Base-by-base conservation (phyloP, 2,797 vertebrate genomes). In the Coracias cyanogaster region DNA sequence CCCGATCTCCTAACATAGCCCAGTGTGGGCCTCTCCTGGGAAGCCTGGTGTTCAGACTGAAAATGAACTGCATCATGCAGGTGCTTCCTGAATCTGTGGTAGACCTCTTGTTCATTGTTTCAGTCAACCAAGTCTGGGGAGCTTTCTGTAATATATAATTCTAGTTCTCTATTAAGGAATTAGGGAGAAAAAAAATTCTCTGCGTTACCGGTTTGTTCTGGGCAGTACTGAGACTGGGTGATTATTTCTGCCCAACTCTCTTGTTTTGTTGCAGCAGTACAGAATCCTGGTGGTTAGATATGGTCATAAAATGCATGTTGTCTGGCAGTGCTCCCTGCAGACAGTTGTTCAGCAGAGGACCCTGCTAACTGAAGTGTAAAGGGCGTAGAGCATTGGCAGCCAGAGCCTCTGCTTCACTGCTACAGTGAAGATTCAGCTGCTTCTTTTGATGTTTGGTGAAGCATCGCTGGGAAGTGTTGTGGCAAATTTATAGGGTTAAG, bases 1-100 rank as follows among this genome's bases (percentile, higher is more conserved):
- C 13, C 18, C 1, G 2, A 12, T 2, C 13, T 82, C 3, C 3
- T 35, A 43, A 39, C 8, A 9, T 8, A 65, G 35, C 10, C 16
- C 12, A 41, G 0, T 41, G 15, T 15, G 25, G 28, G 6, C 14
- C 37, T 58, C 7, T 49, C 3, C 26, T 62, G 52, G 19, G 49
- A 52, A 54, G 9, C 46, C 31, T 70, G 35, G 11, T 31, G 31
- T 77, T 78, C 28, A 15, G 31, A 13, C 29, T 60, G 13, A 37
- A 61, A 58, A 29, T 4, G 8, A 41, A 18, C 12, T 41, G 25
- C 7, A 12, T 24, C 13, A 29, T 25, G 17, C 9, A 35, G 28
- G 28, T 45, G 45, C 41, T 82, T 70, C 22, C 15, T 61, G 29
- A 22, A 9, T n/a, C 21, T 67, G 5, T 37, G 39, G 12, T 31